These are phyloP conservation scores for Macropodus opercularis DNA, from an alignment of 2,797 vertebrate genomes.

Conservation along the genomic window DNA sequence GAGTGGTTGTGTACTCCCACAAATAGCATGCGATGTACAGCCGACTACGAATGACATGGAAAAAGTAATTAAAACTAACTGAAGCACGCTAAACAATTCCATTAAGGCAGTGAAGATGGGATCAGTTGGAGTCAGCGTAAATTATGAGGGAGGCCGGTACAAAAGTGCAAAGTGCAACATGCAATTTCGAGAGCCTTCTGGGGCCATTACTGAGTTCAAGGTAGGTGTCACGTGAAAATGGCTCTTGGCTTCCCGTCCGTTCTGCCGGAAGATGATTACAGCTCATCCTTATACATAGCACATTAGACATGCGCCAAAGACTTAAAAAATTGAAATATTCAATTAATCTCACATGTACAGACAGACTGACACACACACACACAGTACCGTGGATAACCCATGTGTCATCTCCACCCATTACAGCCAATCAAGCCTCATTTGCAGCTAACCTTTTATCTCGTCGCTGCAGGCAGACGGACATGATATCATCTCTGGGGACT, in stretches of 20 bases:
- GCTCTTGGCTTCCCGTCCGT: constrained; percentile 40
- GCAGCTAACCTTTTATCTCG: constrained; percentile 20
- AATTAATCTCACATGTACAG: neutral
- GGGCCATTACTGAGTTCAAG: constrained; percentile 30
- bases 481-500: constrained; percentile 35
- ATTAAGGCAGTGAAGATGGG: constrained; percentile 24
- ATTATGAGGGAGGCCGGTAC: constrained; percentile 34
- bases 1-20: neutral
- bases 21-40: constrained; percentile 17
- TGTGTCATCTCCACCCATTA: constrained; percentile 27
- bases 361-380: constrained; percentile 1
- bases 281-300: constrained; percentile 41
- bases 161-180: constrained; percentile 33
- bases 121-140: constrained; percentile 42
- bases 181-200: constrained; percentile 41
- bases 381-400: neutral
- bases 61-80: constrained; percentile 48
- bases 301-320: constrained; percentile 40
- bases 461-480: constrained; percentile 28
- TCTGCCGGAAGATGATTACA: constrained; percentile 52
- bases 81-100: constrained; percentile 33
- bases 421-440: constrained; percentile 33
- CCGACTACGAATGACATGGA: constrained; percentile 2
- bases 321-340: constrained; percentile 22
- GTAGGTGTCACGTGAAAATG: constrained; percentile 40